A percentile compares a stretch with the other conserved stretches of the same genome.
phyloP scores from a whole-genome alignment of 2,797 vertebrate genomes.

The Oreonectes daqikongensis region DNA sequence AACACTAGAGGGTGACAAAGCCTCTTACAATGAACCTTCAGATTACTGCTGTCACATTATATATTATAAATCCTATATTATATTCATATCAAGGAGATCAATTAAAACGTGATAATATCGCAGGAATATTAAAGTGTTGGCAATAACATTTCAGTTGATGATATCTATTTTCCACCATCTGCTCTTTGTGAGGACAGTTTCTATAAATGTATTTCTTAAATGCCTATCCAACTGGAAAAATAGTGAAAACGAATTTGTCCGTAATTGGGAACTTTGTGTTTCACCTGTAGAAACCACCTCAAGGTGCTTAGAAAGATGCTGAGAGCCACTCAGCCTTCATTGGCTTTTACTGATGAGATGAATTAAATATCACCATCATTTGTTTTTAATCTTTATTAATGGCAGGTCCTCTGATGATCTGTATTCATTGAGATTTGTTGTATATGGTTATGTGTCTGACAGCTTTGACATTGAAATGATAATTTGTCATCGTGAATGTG shows the following conservation, averaged over 20 bases:
- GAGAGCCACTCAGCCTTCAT: neutral
- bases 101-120: too few species aligned
- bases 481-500: slow-evolving; percentile 39
- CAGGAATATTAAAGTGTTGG: too few species aligned
- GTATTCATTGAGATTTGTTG: slow-evolving; percentile 6
- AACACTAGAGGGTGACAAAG: slow-evolving; percentile 9
- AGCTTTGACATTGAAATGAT: slow-evolving; percentile 46
- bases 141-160: too few species aligned
- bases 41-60: too few species aligned
- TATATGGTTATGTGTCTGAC: slow-evolving; percentile 7
- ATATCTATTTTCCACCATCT: too few species aligned
- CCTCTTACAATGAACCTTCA: too few species aligned
- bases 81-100: too few species aligned
- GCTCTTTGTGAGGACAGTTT: neutral
- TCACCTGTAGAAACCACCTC: too few species aligned
- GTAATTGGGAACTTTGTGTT: neutral
- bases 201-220: neutral
- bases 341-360: too few species aligned
- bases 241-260: neutral
- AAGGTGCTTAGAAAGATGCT: neutral
- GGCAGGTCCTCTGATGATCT: neutral
- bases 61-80: too few species aligned
- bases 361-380: neutral
- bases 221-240: neutral
- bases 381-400: neutral